A percentile compares a stretch with the other conserved stretches of the same genome.
phyloP scores from a whole-genome alignment of 1,140 invertebrate genomes.

The Zophobas atratus region DNA sequence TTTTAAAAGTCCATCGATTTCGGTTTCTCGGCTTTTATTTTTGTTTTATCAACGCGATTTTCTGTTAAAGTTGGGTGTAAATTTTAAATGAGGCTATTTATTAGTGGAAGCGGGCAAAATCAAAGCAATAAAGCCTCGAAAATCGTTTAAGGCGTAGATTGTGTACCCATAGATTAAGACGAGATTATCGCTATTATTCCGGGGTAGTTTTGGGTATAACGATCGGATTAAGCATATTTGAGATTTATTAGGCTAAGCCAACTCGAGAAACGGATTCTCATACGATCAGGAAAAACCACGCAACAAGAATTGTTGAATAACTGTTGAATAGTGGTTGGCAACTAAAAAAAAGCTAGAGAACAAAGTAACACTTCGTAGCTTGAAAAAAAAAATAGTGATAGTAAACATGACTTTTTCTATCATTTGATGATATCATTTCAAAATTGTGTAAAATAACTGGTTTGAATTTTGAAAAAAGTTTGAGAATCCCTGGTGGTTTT shows the following conservation, averaged over 20 bases:
- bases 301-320: too few relatives aligned
- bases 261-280: too few relatives aligned
- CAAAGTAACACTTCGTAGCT: too few relatives aligned
- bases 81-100: constrained; percentile 8
- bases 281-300: too few relatives aligned
- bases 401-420: too few relatives aligned
- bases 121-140: constrained; percentile 19
- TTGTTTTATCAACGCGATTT: constrained; percentile 4
- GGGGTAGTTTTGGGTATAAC: constrained; percentile 8
- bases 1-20: neutral
- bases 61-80: constrained; percentile 12
- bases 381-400: too few relatives aligned
- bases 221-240: constrained; percentile 4
- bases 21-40: neutral
- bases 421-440: too few relatives aligned
- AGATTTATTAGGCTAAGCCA: constrained; percentile 11
- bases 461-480: too few relatives aligned
- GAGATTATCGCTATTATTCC: constrained; percentile 18
- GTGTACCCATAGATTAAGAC: constrained; percentile 21
- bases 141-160: constrained; percentile 20
- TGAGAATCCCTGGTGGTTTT: too few relatives aligned
- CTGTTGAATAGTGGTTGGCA: too few relatives aligned
- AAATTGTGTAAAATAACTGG: too few relatives aligned
- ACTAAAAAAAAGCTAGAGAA: too few relatives aligned
- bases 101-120: constrained; percentile 20